Conservation (phyloP, 2,113 vertebrate genomes). For the Parus major region DNA sequence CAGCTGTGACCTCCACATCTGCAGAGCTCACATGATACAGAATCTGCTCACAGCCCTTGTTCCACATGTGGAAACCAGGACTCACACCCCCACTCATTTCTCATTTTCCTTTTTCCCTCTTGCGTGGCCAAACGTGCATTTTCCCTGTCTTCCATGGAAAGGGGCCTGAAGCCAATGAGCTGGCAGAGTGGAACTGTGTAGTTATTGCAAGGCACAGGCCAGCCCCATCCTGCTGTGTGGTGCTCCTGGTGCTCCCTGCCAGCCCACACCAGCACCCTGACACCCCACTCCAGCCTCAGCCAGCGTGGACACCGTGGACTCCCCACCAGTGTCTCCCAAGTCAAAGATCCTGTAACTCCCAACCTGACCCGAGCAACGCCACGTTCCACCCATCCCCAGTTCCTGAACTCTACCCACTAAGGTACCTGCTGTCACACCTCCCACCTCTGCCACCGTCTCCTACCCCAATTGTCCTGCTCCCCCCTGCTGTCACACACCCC, state of each 20-base stretch:
- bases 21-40: not conserved
- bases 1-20: not conserved
- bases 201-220: constrained; percentile 14
- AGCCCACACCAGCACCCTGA: not conserved
- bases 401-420: constrained; percentile 1
- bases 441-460: not conserved
- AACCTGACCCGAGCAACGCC: not conserved
- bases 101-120: not conserved
- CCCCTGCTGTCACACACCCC: not conserved
- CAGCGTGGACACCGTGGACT: rapidly evolving
- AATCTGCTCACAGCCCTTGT: not conserved
- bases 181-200: not conserved
- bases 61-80: not conserved
- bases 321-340: not conserved
- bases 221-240: not conserved
- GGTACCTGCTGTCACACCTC: not conserved
- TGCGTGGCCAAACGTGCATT: not conserved
- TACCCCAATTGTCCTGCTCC: not conserved
- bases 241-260: not conserved
- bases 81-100: not conserved
- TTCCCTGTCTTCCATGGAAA: not conserved
- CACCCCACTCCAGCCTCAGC: rapidly evolving
- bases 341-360: not conserved
- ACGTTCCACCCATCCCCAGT: not conserved
- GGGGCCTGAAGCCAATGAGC: not conserved